Conservation (phyloP, 2,888 invertebrate genomes). For the Entomobrya proxima region DNA sequence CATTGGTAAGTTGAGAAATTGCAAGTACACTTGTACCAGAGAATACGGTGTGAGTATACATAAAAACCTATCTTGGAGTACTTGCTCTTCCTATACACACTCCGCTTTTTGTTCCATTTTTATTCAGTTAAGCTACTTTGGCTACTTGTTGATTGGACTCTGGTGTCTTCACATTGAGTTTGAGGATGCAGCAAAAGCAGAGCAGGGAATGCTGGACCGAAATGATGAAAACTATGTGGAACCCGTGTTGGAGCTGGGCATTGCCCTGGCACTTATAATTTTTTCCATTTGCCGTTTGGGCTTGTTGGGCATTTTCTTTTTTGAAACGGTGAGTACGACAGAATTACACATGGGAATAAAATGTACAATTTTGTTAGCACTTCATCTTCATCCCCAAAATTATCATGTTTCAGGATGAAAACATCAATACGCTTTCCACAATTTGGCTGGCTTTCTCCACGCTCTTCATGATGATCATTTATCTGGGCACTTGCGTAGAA, state of each 20-base stretch:
- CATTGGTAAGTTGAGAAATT: constrained; percentile 13
- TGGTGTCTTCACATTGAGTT: constrained; percentile 59
- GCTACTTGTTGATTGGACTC: constrained; percentile 56
- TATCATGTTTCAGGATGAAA: constrained; percentile 45
- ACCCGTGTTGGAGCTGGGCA: constrained; percentile 37
- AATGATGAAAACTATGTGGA: constrained; percentile 40
- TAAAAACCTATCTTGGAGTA: background rate
- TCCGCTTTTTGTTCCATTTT: background rate
- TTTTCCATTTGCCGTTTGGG: constrained; percentile 41
- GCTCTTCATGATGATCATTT: constrained; percentile 57
- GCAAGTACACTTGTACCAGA: background rate
- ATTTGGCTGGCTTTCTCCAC: constrained; percentile 57
- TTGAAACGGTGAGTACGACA: constrained; percentile 33
- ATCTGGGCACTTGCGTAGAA: constrained; percentile 51
- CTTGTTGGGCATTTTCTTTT: constrained; percentile 50
- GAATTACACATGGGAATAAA: background rate
- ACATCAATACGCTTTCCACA: constrained; percentile 50
- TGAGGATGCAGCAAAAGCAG: constrained; percentile 46
- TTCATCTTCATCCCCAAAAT: background rate
- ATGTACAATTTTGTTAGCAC: background rate
- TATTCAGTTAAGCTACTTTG: constrained; percentile 43
- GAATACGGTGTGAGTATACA: background rate
- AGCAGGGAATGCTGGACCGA: constrained; percentile 33
- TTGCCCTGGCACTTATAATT: constrained; percentile 44
- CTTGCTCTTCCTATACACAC: too few species aligned